Evolutionary conservation across 2,113 vertebrate species (phyloP), one percentile per base, ranked within the genome.

Genomic region (Cephalopholis sonnerati): DNA sequence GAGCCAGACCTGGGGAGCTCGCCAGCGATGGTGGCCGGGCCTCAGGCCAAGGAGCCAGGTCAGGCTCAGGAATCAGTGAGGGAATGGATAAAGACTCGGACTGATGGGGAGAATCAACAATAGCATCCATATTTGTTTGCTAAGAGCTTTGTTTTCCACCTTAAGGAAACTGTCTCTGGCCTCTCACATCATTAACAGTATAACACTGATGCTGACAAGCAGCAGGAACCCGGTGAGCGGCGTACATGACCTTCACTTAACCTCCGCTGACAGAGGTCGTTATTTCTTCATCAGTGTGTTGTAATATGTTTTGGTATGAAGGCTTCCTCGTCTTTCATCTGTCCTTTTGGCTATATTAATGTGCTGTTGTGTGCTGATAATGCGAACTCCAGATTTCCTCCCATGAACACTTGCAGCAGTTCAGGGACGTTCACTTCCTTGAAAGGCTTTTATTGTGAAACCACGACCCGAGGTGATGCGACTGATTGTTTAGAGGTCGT

Each of bases 361-460:
- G 8, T 54, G 9, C 22, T 54, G 22, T 54, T 53, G 66, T 68
- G 46, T 13, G 66, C 48, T 53, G 25, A 68, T 22, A 68, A 53
- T 68, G 25, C 25, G 53, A 53, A 69, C 18, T 27, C 46, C 44
- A 51, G 65, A 51, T 44, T 51, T 68, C 70, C 70, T 55, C 27
- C 7, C 24, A 20, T 22, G 68, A 67, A 72, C 74, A 69, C 59
- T 61, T 59, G 70, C 15, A 65, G 4, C 24, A 24, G n/a, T 59
- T 53, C 24, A 66, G 20, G 32, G 46, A 3, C 12, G 17, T 27
- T 48, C 24, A 16, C 68, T 71, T 16, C 53, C 36, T 36, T 53
- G 15, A 36, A 25, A 62, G 25, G 61, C 55, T 51, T 65, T 79
- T 59, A 55, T 70, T 58, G 27, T 79, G 25, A 63, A 84, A 73